A percentile compares a stretch with the other conserved stretches of the same genome.
Evolutionary conservation across 2,888 invertebrate genomes (phyloP).

Genomic region (Papilio demoleus): DNA sequence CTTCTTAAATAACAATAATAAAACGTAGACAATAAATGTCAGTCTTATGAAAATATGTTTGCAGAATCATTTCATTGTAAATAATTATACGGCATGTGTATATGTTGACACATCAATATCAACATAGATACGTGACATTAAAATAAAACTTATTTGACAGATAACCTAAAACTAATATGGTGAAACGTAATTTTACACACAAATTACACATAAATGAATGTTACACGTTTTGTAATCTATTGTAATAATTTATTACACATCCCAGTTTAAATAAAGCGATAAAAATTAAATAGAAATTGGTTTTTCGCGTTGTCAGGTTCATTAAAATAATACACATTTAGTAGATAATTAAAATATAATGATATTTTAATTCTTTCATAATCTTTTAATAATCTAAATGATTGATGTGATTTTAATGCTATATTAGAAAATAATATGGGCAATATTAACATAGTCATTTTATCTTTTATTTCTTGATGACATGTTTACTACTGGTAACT

Average conservation of each 20-base stretch:
- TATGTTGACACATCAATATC: slow-evolving; percentile 9
- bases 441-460: no score
- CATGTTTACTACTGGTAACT: not conserved
- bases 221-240: not conserved
- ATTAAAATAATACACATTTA: not conserved
- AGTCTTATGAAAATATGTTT: slow-evolving; percentile 23
- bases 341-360: not conserved
- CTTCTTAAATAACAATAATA: slow-evolving; percentile 32
- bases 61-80: slow-evolving; percentile 26
- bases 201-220: not conserved
- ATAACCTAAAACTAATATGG: not conserved
- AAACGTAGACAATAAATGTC: slow-evolving; percentile 27
- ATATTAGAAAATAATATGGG: not conserved
- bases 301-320: not conserved
- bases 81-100: slow-evolving; percentile 16
- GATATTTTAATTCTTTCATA: not conserved
- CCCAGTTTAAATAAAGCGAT: not conserved
- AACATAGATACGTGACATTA: slow-evolving; percentile 10
- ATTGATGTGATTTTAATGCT: not conserved
- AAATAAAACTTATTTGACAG: slow-evolving; percentile 8
- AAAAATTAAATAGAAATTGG: not conserved
- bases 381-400: not conserved
- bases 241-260: not conserved
- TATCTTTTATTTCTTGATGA: no score
- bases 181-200: not conserved